Evolutionary conservation across 2,797 vertebrate species (phyloP).

Genomic region (Pristis pectinata): DNA sequence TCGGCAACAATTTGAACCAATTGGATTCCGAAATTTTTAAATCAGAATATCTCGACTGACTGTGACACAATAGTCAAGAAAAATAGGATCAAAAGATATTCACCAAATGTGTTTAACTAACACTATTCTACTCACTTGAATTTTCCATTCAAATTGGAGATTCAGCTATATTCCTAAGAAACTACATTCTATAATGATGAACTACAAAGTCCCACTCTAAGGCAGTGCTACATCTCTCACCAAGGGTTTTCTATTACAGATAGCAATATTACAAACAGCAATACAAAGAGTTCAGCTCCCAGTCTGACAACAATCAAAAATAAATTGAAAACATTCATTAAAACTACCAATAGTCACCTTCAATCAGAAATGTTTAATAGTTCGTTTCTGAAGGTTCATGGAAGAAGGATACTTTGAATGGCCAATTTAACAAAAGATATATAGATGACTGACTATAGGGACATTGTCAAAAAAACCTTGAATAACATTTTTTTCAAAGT

Average conservation of each 20-base stretch:
- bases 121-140: not conserved
- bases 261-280: not conserved
- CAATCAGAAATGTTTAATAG: conserved; percentile 29
- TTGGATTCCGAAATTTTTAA: not conserved
- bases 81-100: not conserved
- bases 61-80: not conserved
- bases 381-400: not conserved
- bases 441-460: conserved; percentile 3
- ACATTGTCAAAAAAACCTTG: conserved; percentile 28
- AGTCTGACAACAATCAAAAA: not conserved
- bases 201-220: not conserved
- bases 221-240: not conserved
- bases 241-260: not conserved
- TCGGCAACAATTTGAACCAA: not conserved
- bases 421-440: not conserved
- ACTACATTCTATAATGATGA: not conserved
- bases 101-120: not conserved
- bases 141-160: not conserved
- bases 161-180: not conserved
- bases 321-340: conserved; percentile 7
- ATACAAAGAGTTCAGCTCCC: conserved; percentile 14
- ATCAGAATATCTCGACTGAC: not conserved
- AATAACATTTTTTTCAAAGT: not conserved
- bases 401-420: not conserved
- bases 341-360: not conserved